Evolutionary conservation across 2,797 vertebrate genomes (phyloP), one percentile per base, ranked within the genome.

Genomic region (Enteromius anoplus): DNA sequence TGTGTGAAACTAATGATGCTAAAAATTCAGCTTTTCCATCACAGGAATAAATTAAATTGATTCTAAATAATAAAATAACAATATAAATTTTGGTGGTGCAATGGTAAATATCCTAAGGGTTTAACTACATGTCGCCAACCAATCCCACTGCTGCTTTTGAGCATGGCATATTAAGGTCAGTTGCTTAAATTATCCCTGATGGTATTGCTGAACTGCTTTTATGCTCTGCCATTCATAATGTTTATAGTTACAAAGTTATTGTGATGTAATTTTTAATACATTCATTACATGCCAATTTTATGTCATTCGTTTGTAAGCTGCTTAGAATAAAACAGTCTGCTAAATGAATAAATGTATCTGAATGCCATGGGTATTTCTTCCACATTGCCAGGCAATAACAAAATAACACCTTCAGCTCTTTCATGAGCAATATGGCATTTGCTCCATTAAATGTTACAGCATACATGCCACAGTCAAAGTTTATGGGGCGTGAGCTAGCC

Each of bases 61-160:
- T 58, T 58, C 3, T 11, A 58, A 58, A 58, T 58, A 11, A 55
- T 55, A 55, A 55, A 40, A 40, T 40, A 55, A 21, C 21, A 53
- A 53, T 53, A n/a, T 21, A 3, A 58, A 12, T 23, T 23, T 1
- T 58, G 60, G 29, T 34, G 26, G 64, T 72, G 55, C 37, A 19
- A 19, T 65, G 29, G 72, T 62, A 72, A 85, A 85, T 85, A 85
- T 72, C 66, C 55, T 55, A 34, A 78, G 64, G 72, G 32, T 68
- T 64, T 75, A 42, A 71, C 40, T n/a, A 23, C 51, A n/a, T 42
- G 6, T 9, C 10, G n/a, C 32, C 62, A 62, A 23, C 55, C 68
- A 80, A 23, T 75, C 60, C 1, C 17, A 21, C 29, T 32, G 15
- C 73, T 45, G 71, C 64, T 29, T 75, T 49, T 23, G 26, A 53